Evolutionary conservation across 2,888 invertebrate species (phyloP), one percentile per base, ranked within the genome.

Genomic region (Macroteleia sp.): DNA sequence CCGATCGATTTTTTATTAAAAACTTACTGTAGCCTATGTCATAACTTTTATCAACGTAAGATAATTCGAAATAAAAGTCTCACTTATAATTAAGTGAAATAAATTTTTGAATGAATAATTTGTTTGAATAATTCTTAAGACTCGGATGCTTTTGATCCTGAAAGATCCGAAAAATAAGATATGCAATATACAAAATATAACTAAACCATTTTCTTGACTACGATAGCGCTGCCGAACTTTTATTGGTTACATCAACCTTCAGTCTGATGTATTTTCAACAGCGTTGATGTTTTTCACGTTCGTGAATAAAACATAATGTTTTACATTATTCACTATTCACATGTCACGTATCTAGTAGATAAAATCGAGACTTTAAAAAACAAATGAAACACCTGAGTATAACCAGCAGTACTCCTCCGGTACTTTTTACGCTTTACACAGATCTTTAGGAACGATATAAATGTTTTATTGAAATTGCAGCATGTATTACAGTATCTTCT

Each of bases 321-420:
- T 69, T 69, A 41, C 57, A 69, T 69, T 69, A 57, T 69, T 69
- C 50, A 69, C 69, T 41, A 41, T 69, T 22, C 41, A 20, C 50
- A 50, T 41, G 57, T 48, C 57, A 57, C 48, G 57, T 50, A 48
- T 57, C 50, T 42, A 42, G 52, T 48, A 41, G 44, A 61, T 75
- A 61, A 61, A 67, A 75, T 46, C 32, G 14, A 61, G 57, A 67
- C 54, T 75, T 57, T 59, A 59, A 52, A 74, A 52, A 66, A 66
- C 59, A 66, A 66, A 74, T 75, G 54, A 67, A 75, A 75, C 61
- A 75, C 44, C 75, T 32, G 67, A 59, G 67, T 75, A 25, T 75
- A 54, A 52, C 44, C 48, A 28, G 10, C 20, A 39, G 1, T n/a
- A 19, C 14, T 59, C 12, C 19, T 42, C 39, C 12, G 20, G 10